Evolutionary conservation across 2,888 invertebrate species (phyloP).

Genomic region (Xestia xanthographa): DNA sequence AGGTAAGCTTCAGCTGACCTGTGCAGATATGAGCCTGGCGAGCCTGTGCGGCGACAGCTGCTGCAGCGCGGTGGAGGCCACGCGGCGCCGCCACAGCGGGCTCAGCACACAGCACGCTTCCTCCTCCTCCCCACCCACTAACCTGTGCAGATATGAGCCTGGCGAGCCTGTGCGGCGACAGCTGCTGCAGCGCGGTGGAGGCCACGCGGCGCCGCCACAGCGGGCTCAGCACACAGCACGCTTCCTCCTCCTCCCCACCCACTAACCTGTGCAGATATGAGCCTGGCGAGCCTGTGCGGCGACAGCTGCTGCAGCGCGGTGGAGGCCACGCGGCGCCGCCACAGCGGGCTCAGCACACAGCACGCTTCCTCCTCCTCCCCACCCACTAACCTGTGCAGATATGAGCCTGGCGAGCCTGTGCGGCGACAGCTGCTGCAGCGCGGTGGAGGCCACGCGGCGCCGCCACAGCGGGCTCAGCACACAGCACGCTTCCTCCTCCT

Average conservation of each 20-base stretch:
- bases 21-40: slow-evolving; percentile 60
- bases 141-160: slow-evolving; percentile 64
- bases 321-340: slow-evolving; percentile 93
- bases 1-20: slow-evolving; percentile 35
- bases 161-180: slow-evolving; percentile 89
- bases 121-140: slow-evolving; percentile 86
- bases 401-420: slow-evolving; percentile 70
- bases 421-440: slow-evolving; percentile 93
- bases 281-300: slow-evolving; percentile 81
- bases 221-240: slow-evolving; percentile 83
- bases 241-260: slow-evolving; percentile 87
- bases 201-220: slow-evolving; percentile 94
- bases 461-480: slow-evolving; percentile 91
- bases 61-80: slow-evolving; percentile 93
- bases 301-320: slow-evolving; percentile 93
- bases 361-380: slow-evolving; percentile 87
- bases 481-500: slow-evolving; percentile 85
- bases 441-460: slow-evolving; percentile 92
- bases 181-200: slow-evolving; percentile 92
- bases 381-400: slow-evolving; percentile 69
- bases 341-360: slow-evolving; percentile 86
- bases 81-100: slow-evolving; percentile 92
- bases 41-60: slow-evolving; percentile 91
- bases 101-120: slow-evolving; percentile 84
- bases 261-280: slow-evolving; percentile 63